Conservation (phyloP, 2,888 invertebrate genomes). For the Drosophila greeni region DNA sequence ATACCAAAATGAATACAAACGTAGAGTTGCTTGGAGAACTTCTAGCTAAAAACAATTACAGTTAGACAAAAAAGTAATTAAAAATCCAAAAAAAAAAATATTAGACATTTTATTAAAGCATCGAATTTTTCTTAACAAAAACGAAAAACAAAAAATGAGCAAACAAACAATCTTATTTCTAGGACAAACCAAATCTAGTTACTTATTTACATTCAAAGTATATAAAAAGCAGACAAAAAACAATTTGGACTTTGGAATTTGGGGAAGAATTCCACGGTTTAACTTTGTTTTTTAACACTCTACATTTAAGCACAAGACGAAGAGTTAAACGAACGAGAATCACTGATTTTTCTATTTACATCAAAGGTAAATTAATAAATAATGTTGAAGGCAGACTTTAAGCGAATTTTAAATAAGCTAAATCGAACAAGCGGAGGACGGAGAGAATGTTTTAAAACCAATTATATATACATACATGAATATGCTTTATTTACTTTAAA, state of each 20-base stretch:
- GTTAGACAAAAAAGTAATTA: conserved; percentile 43
- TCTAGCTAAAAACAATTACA: conserved; percentile 55
- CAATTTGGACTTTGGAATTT: conserved; percentile 77
- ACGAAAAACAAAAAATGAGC: conserved; percentile 46
- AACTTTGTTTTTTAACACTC: conserved; percentile 68
- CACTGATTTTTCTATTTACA: conserved; percentile 69
- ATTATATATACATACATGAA: conserved; percentile 65
- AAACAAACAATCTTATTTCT: conserved; percentile 67
- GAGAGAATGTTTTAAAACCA: conserved; percentile 51
- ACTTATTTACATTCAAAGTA: conserved; percentile 32
- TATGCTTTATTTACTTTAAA: conserved; percentile 75
- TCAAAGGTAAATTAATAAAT: conserved; percentile 33
- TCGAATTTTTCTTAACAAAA: conserved; percentile 69
- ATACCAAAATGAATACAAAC: conserved; percentile 61
- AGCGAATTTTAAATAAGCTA: conserved; percentile 64
- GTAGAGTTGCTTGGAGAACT: conserved; percentile 46
- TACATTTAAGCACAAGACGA: conserved; percentile 42
- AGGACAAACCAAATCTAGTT: conserved; percentile 49
- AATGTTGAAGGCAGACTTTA: conserved; percentile 72
- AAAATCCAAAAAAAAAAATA: conserved; percentile 35
- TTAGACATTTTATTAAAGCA: conserved; percentile 66
- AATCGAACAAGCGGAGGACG: conserved; percentile 34
- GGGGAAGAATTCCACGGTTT: conserved; percentile 79
- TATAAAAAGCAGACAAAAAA: conserved; percentile 68
- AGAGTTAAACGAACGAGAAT: conserved; percentile 33